phyloP scores from a whole-genome alignment of 2,888 invertebrate species.

The Cybosia mesomella region DNA sequence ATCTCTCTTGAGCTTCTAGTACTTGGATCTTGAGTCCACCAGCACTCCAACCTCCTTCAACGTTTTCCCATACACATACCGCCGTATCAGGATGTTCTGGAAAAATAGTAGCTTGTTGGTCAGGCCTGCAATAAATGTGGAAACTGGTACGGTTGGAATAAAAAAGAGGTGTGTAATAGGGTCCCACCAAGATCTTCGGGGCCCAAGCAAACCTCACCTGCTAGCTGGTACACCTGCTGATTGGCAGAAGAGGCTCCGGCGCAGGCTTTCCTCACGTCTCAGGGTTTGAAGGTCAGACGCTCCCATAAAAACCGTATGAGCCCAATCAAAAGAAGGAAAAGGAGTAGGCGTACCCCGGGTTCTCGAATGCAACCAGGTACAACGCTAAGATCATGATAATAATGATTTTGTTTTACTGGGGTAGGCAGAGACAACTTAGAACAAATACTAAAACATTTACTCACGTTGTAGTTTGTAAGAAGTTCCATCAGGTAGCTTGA shows the following conservation, averaged over 20 bases:
- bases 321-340: too few relatives aligned
- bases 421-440: not conserved
- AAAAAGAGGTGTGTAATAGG: not conserved
- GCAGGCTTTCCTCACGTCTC: too few relatives aligned
- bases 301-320: too few relatives aligned
- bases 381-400: too few relatives aligned
- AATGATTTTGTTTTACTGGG: too few relatives aligned
- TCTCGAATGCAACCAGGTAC: too few relatives aligned
- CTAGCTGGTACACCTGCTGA: too few relatives aligned
- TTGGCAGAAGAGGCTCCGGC: too few relatives aligned
- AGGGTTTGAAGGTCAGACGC: too few relatives aligned
- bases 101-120: constrained; percentile 24
- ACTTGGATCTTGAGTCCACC: constrained; percentile 88
- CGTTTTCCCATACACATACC: constrained; percentile 68
- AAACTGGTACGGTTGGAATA: not conserved
- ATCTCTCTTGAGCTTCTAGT: constrained; percentile 87
- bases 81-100: constrained; percentile 86
- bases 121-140: not conserved
- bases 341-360: too few relatives aligned
- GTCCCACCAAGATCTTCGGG: not conserved
- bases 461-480: constrained; percentile 70
- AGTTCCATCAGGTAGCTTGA: constrained; percentile 77
- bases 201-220: too few relatives aligned
- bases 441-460: constrained; percentile 37
- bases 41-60: constrained; percentile 82